Conservation (phyloP, 2,888 invertebrate species). For the Andrena trimmerana region DNA sequence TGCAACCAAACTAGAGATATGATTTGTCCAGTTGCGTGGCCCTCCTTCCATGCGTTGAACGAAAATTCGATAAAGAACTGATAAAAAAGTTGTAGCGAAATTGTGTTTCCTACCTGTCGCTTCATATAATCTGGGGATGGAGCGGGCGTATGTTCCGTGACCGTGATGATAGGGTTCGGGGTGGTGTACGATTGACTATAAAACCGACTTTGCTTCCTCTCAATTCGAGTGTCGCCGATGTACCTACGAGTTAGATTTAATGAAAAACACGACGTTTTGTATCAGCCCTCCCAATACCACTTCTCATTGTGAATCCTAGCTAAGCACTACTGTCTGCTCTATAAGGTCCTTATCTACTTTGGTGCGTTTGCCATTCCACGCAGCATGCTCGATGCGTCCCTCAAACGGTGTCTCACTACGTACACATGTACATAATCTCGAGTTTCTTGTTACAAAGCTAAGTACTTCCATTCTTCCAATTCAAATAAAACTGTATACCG, state of each 20-base stretch:
- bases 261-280: constrained; percentile 32
- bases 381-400: constrained; percentile 59
- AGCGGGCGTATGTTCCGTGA: constrained; percentile 97
- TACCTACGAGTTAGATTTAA: constrained; percentile 86
- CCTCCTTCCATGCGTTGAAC: too few species aligned
- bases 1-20: too few species aligned
- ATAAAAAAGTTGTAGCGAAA: not conserved
- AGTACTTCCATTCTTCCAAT: not conserved
- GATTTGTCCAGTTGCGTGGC: too few species aligned
- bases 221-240: constrained; percentile 90
- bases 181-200: constrained; percentile 88
- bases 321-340: constrained; percentile 69
- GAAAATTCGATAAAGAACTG: too few species aligned
- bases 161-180: constrained; percentile 97
- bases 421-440: constrained; percentile 2
- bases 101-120: constrained; percentile 88
- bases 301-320: constrained; percentile 64
- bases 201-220: constrained; percentile 87
- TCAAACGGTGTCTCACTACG: constrained; percentile 16
- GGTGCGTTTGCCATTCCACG: constrained; percentile 62
- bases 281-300: constrained; percentile 63
- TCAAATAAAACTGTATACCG: not conserved
- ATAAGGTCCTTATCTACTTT: constrained; percentile 64
- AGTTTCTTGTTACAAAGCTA: not conserved
- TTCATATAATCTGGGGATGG: constrained; percentile 95